Conservation (phyloP, 2,888 invertebrate genomes). For the Ectropis crepuscularia region DNA sequence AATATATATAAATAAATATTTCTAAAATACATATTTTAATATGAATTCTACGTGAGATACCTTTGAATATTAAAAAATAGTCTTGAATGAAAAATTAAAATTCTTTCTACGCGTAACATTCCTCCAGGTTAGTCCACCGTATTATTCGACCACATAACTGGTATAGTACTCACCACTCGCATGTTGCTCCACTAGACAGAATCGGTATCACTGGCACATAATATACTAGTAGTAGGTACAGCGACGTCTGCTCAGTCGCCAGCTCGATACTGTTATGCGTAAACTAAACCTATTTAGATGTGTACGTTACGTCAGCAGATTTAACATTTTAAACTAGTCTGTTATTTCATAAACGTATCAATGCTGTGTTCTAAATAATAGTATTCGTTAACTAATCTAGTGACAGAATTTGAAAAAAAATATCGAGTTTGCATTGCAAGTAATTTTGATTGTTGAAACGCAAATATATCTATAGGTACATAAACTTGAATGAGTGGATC, state of each 20-base stretch:
- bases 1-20: no score
- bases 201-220: constrained; percentile 29
- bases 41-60: no score
- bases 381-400: neutral
- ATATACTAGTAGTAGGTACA: constrained; percentile 9
- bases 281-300: constrained; percentile 41
- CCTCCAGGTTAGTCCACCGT: no score
- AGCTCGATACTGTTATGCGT: constrained; percentile 48
- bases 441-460: no score
- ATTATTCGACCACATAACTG: neutral
- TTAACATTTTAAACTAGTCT: constrained; percentile 36
- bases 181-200: constrained; percentile 37
- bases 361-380: constrained; percentile 15
- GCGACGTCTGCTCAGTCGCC: constrained; percentile 49
- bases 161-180: constrained; percentile 42
- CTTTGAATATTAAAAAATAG: no score
- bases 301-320: constrained; percentile 45
- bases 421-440: no score
- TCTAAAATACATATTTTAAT: no score
- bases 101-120: no score
- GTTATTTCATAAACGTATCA: constrained; percentile 36
- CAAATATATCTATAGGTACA: no score
- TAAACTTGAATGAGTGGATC: no score
- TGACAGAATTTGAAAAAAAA: no score
- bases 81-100: no score